phyloP scores from a whole-genome alignment of 2,888 invertebrate species.

The Bugulina stolonifera region DNA sequence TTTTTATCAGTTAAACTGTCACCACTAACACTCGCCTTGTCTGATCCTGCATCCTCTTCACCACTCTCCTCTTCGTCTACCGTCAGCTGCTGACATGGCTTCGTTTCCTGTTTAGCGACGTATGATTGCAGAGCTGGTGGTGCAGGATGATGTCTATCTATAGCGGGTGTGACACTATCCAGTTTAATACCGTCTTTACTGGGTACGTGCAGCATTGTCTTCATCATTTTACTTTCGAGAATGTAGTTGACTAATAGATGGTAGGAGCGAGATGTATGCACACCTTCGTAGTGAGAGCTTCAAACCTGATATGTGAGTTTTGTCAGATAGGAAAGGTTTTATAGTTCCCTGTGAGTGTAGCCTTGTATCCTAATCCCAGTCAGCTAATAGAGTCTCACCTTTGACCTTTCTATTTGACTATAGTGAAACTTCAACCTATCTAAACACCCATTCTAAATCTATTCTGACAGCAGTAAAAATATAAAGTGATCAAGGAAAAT shows the following conservation, averaged over 20 bases:
- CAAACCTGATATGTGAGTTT: too few relatives aligned
- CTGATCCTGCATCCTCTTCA: neutral
- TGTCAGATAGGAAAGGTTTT: neutral
- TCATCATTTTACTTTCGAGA: conserved; percentile 8
- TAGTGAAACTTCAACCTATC: conserved; percentile 10
- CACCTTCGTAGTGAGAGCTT: too few relatives aligned
- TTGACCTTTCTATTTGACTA: neutral
- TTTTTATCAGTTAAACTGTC: conserved; percentile 32
- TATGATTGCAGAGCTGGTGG: neutral
- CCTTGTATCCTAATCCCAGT: neutral
- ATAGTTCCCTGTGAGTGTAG: neutral
- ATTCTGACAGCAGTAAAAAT: neutral
- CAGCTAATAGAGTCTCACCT: conserved; percentile 6
- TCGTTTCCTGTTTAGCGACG: neutral
- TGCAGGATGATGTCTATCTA: neutral
- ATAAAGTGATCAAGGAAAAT: neutral
- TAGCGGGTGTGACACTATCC: neutral
- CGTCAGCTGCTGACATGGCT: neutral
- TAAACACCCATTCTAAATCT: conserved; percentile 5
- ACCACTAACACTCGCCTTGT: conserved; percentile 13
- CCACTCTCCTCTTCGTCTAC: neutral
- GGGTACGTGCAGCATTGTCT: neutral
- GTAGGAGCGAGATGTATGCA: too few relatives aligned
- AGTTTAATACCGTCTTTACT: neutral
- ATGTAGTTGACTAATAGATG: too few relatives aligned